Percentiles rank a stretch among this genome's conserved stretches.
Evolutionary conservation across 1,140 invertebrate species (phyloP).

Genomic region (Halictus rubicundus): DNA sequence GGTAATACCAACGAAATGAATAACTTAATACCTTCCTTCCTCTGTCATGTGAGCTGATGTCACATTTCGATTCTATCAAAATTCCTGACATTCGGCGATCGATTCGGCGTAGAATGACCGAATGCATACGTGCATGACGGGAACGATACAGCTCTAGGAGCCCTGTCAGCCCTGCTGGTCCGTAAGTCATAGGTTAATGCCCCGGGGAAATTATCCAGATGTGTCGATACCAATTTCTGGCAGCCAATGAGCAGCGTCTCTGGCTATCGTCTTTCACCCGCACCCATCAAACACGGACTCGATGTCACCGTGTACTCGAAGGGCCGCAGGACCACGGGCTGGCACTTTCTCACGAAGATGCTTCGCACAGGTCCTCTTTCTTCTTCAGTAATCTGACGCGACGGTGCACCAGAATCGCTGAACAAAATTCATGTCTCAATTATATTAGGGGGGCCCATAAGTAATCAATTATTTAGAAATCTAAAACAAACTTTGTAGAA

Average conservation of each 20-base stretch:
- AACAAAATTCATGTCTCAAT: no score
- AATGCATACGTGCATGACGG: neutral
- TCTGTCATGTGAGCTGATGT: neutral
- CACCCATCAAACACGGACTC: neutral
- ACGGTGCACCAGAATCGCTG: neutral
- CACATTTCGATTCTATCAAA: neutral
- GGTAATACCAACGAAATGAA: no score
- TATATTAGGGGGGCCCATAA: no score
- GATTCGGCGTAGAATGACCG: neutral
- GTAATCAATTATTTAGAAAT: no score
- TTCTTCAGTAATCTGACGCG: neutral
- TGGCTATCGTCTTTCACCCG: neutral
- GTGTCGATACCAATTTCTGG: constrained; percentile 51
- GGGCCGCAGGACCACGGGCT: neutral
- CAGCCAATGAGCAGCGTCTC: constrained; percentile 37
- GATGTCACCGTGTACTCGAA: neutral
- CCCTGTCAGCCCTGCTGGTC: neutral
- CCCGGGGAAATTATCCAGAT: constrained; percentile 60
- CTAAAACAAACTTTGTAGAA: no score
- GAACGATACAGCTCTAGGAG: constrained; percentile 2
- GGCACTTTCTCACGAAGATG: constrained; percentile 10
- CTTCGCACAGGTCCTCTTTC: neutral
- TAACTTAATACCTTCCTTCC: no score
- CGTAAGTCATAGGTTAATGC: constrained; percentile 61
- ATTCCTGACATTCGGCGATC: neutral